Evolutionary conservation across 2,113 vertebrate genomes (phyloP).

Genomic region (Cathartes aura): DNA sequence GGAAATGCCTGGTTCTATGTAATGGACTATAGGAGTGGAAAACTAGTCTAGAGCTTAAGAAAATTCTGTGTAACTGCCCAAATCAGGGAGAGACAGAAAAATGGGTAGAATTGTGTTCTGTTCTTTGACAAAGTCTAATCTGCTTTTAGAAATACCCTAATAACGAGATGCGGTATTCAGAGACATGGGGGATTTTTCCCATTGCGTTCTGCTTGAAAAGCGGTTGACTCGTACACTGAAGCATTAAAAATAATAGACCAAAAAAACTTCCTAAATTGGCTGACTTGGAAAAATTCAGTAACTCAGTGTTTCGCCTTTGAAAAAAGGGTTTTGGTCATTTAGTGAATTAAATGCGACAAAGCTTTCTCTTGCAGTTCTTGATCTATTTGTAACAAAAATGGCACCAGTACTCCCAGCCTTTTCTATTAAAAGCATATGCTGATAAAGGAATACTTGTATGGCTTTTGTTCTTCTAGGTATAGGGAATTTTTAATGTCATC

Average conservation of each 20-base stretch:
- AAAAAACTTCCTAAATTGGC: not conserved
- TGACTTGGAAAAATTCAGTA: not conserved
- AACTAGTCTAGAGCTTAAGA: not conserved
- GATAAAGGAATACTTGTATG: not conserved
- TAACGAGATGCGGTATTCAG: not conserved
- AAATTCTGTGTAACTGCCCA: not conserved
- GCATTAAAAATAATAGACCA: not conserved
- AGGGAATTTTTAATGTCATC: not conserved
- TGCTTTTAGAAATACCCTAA: not conserved
- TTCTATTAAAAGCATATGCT: not conserved
- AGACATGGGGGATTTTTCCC: not conserved
- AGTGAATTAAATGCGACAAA: not conserved
- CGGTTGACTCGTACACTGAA: not conserved
- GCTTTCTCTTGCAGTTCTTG: not conserved
- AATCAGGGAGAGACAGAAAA: not conserved
- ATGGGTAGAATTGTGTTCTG: not conserved
- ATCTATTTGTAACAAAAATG: not conserved
- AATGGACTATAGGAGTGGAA: not conserved
- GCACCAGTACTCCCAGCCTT: not conserved
- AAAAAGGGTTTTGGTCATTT: not conserved
- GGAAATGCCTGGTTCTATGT: not conserved
- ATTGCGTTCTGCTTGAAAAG: not conserved
- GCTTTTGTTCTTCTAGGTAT: not conserved
- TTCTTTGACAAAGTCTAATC: not conserved
- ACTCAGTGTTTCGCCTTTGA: not conserved